These are phyloP conservation scores for Chironomus riparius DNA, from an alignment of 2,888 invertebrate species.

Conservation along the genomic window DNA sequence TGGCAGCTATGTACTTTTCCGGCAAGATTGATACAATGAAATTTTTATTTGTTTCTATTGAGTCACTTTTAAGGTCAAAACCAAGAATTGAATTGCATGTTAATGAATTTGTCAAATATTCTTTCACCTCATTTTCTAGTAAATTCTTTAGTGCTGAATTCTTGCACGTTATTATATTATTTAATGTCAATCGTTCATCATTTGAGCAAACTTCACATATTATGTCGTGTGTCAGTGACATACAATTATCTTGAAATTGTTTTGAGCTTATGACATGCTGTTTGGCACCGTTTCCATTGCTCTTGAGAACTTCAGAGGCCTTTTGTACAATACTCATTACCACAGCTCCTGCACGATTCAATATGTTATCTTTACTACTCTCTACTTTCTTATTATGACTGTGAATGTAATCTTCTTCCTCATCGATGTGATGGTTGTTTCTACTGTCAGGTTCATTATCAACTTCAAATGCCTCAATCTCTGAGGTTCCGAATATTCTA, in stretches of 20 bases:
- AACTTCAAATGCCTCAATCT: slow-evolving; percentile 76
- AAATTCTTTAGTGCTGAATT: not conserved
- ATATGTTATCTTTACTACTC: slow-evolving; percentile 50
- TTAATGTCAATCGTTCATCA: not conserved
- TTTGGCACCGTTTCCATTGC: slow-evolving; percentile 53
- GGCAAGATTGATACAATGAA: slow-evolving; percentile 57
- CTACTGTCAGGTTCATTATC: slow-evolving; percentile 60
- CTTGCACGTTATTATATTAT: slow-evolving; percentile 12
- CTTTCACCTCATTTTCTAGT: not conserved
- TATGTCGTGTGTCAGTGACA: slow-evolving; percentile 16
- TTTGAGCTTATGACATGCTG: slow-evolving; percentile 42
- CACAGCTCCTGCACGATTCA: slow-evolving; percentile 81
- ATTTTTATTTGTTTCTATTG: slow-evolving; percentile 34
- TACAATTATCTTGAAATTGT: slow-evolving; percentile 36
- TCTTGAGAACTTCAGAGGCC: slow-evolving; percentile 76
- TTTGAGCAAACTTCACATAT: slow-evolving; percentile 4
- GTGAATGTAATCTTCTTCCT: slow-evolving; percentile 39
- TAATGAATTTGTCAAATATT: not conserved
- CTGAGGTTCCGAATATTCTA: slow-evolving; percentile 86
- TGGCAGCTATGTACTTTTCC: slow-evolving; percentile 60
- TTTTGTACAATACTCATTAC: slow-evolving; percentile 88
- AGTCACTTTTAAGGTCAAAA: slow-evolving; percentile 9
- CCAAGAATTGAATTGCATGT: slow-evolving; percentile 7
- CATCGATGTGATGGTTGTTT: slow-evolving; percentile 39
- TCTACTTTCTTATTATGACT: slow-evolving; percentile 10